Base-by-base conservation (phyloP, 2,797 vertebrate species). In the Hylomyscus alleni region DNA sequence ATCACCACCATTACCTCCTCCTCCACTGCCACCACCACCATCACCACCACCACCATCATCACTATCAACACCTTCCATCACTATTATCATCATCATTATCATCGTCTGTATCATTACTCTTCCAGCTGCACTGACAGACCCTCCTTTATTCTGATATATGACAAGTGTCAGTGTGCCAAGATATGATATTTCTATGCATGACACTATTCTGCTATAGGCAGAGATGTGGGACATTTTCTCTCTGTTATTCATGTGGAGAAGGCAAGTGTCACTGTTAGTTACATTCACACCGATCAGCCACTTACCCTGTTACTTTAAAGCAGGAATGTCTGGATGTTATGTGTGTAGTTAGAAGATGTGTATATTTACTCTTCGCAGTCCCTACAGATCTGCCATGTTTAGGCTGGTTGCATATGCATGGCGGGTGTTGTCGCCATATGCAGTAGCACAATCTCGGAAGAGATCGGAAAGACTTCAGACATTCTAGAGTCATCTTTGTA, bases 271-370 rank as follows among this genome's bases (percentile, higher is more conserved):
- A 54, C 69, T 90, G 84, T 20, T 12, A 26, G 88, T 76, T 56
- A 31, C 44, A 56, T 6, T 86, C 3, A 78, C 54, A 56, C 62
- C 0, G 0, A 50, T 54, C 84, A 44, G 78, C 75, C n/a, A 0
- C 90, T 80, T 3, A 11, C 75, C 52, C 62, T 40, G 88, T 40
- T 93, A 82, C 87, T 89, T 91, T 96, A 62, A 83, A 95, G 65
- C 88, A 15, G 85, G 81, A 47, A n/a, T 81, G 88, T 85, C 91
- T 89, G 72, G 58, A 54, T 95, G 85, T 75, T 62, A 34, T 67
- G 54, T 29, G 56, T 62, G 50, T 54, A 5, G 40, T 56, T 52
- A 58, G 83, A 47, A 60, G 40, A 54, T 22, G 73, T 88, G 65
- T 77, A 0, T 82, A 47, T 91, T 94, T 93, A 77, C 73, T 76